Evolutionary conservation across 2,888 invertebrate genomes (phyloP).

Genomic region (Protophormia terraenovae): DNA sequence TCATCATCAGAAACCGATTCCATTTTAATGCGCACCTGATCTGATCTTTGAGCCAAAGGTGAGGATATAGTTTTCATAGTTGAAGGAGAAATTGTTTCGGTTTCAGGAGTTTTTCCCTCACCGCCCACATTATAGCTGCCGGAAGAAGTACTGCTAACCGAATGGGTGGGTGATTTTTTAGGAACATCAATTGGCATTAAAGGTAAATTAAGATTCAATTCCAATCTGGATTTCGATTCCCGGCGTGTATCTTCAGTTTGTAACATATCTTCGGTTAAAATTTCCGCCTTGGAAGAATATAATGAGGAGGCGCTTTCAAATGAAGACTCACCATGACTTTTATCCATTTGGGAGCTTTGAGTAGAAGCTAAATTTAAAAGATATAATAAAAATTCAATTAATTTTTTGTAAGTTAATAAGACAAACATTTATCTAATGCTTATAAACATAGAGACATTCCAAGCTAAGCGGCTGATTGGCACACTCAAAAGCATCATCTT

Average conservation of each 20-base stretch:
- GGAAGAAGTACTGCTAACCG: slow-evolving; percentile 84
- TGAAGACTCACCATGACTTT: slow-evolving; percentile 89
- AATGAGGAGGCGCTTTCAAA: slow-evolving; percentile 93
- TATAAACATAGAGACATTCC: slow-evolving; percentile 51
- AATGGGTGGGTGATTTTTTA: slow-evolving; percentile 82
- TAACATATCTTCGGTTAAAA: slow-evolving; percentile 85
- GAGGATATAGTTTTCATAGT: slow-evolving; percentile 64
- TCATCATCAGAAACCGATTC: slow-evolving; percentile 87
- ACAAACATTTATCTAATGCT: slow-evolving; percentile 37
- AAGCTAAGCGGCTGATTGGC: slow-evolving; percentile 52
- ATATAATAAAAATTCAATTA: background rate
- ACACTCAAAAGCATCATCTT: slow-evolving; percentile 74
- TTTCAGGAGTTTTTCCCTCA: slow-evolving; percentile 69
- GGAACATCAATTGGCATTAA: slow-evolving; percentile 70
- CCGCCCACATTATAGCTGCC: slow-evolving; percentile 83
- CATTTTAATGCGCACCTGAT: slow-evolving; percentile 79
- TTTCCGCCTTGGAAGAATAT: slow-evolving; percentile 89
- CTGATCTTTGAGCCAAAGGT: slow-evolving; percentile 15
- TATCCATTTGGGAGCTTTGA: slow-evolving; percentile 82
- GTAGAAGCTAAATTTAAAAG: slow-evolving; percentile 76
- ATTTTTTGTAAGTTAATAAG: background rate
- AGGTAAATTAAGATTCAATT: slow-evolving; percentile 64
- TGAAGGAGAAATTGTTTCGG: background rate
- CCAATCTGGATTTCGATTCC: slow-evolving; percentile 52
- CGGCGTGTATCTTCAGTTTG: slow-evolving; percentile 76